These are phyloP conservation scores for Blastobasis lacticolella DNA, from an alignment of 2,888 invertebrate genomes.

Conservation along the genomic window DNA sequence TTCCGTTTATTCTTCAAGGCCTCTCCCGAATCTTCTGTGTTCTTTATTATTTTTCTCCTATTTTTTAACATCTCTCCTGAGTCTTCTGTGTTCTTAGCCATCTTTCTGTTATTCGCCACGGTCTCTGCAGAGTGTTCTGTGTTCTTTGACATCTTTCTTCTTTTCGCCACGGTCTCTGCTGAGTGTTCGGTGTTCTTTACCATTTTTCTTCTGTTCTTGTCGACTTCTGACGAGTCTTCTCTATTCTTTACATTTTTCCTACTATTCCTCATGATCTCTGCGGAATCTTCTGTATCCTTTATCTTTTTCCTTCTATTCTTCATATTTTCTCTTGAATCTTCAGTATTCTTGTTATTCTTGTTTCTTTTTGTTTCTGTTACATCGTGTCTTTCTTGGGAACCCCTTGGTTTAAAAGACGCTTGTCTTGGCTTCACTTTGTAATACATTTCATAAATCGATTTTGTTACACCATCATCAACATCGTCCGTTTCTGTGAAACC, in stretches of 20 bases:
- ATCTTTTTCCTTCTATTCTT: slow-evolving; percentile 10
- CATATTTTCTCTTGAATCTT: slow-evolving; percentile 3
- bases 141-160: no score
- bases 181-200: no score
- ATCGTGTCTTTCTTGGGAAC: background rate
- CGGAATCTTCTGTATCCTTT: slow-evolving; percentile 1
- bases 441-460: slow-evolving; percentile 63
- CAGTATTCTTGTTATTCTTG: background rate
- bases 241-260: no score
- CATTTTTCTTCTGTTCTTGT: no score
- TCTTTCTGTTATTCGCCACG: no score
- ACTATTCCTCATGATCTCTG: background rate
- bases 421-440: slow-evolving; percentile 31
- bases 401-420: slow-evolving; percentile 11
- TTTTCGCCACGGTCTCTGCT: no score
- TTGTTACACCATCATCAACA: slow-evolving; percentile 50
- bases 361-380: slow-evolving; percentile 2
- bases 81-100: no score
- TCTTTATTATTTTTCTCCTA: slow-evolving; percentile 13
- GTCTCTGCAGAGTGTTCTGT: no score
- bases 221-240: no score
- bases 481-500: slow-evolving; percentile 18
- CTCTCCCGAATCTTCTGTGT: slow-evolving; percentile 14
- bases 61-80: slow-evolving; percentile 5
- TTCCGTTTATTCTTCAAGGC: slow-evolving; percentile 1